phyloP scores from a whole-genome alignment of 2,797 vertebrate species.

The Alcedo quadribrachys region DNA sequence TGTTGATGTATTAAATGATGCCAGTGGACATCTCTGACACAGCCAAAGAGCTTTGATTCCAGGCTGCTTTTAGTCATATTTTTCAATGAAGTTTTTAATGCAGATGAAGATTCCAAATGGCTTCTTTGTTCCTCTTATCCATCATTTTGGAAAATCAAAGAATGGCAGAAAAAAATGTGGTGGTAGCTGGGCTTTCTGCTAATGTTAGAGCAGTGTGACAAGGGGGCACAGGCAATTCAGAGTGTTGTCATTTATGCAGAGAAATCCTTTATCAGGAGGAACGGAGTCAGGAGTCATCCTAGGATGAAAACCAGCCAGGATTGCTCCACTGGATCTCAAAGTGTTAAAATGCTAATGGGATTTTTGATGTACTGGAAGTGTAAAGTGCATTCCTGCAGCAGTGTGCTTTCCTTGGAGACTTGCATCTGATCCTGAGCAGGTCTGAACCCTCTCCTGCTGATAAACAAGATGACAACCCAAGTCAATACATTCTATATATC shows the following conservation, averaged over 20 bases:
- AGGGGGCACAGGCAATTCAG: neutral
- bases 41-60: neutral
- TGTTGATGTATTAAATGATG: neutral
- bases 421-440: neutral
- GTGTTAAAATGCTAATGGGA: neutral
- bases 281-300: neutral
- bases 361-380: neutral
- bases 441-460: neutral
- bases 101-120: neutral
- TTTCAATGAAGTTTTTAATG: neutral
- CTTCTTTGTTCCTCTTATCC: neutral
- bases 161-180: neutral
- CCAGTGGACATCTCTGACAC: neutral
- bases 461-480: neutral
- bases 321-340: neutral
- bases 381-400: neutral
- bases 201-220: rapidly evolving
- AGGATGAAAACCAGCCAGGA: neutral
- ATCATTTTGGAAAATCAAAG: neutral
- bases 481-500: neutral
- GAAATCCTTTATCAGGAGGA: neutral
- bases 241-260: neutral
- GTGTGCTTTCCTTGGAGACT: neutral
- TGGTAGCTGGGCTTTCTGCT: neutral
- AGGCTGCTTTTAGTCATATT: neutral